These are phyloP conservation scores for Cyprinodon brontotheroides DNA, from an alignment of 2,113 vertebrate genomes.

Conservation along the genomic window DNA sequence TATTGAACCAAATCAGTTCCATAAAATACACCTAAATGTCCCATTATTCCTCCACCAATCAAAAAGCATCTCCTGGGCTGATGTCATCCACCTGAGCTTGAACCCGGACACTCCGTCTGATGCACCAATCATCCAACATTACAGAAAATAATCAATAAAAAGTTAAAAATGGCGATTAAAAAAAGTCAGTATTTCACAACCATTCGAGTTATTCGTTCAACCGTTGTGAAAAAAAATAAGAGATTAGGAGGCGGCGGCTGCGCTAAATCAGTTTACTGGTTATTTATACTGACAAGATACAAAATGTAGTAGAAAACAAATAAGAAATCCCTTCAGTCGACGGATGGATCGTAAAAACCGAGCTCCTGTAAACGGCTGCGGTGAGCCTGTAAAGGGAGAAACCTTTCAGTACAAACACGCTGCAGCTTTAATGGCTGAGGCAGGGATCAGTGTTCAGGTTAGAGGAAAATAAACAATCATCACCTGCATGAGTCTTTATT, in stretches of 20 bases:
- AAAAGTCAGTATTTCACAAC: slow-evolving; percentile 14
- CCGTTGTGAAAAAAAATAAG: slow-evolving; percentile 19
- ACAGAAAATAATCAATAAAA: slow-evolving; percentile 6
- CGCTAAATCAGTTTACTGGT: slow-evolving; percentile 22
- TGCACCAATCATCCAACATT: slow-evolving; percentile 24
- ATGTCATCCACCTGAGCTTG: slow-evolving; percentile 48
- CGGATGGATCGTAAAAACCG: slow-evolving; percentile 21
- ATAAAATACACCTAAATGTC: slow-evolving; percentile 30
- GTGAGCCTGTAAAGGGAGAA: neutral
- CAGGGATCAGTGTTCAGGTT: too few relatives aligned
- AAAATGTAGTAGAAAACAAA: slow-evolving; percentile 21
- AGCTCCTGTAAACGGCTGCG: slow-evolving; percentile 13
- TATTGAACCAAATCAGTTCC: neutral
- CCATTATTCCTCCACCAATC: slow-evolving; percentile 5
- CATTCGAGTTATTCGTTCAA: slow-evolving; percentile 15
- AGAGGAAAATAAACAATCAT: too few relatives aligned
- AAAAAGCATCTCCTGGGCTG: slow-evolving; percentile 14
- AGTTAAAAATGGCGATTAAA: neutral
- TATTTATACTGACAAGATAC: slow-evolving; percentile 31
- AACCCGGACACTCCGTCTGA: neutral
- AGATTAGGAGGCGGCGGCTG: slow-evolving; percentile 9
- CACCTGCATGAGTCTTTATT: too few relatives aligned
- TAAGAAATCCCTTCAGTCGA: slow-evolving; percentile 21
- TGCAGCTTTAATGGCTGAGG: too few relatives aligned
- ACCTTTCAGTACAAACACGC: too few relatives aligned